Base-by-base conservation (phyloP, 2,888 invertebrate species). In the Trichopoda pennipes region DNA sequence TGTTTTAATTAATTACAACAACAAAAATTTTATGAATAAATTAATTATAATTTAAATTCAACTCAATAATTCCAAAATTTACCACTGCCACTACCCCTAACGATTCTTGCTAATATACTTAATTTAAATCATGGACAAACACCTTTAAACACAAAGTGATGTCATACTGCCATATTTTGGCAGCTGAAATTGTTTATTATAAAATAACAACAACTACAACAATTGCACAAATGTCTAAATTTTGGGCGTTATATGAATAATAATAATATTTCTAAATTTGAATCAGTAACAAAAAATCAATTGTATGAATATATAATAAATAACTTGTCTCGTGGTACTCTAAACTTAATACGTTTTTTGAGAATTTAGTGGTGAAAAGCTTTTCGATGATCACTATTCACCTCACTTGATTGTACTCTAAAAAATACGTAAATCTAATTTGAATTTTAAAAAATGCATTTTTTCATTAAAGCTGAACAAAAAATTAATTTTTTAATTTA, bases 81-180 rank as follows among this genome's bases (percentile, higher is more conserved):
- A 68, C n/a, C n/a, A n/a, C n/a, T 28, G 4, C 8, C 28, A 28
- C 35, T 12, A 53, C 9, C 68, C 42, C 23, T 35, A 16, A 75
- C 6, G 9, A 32, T 14, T 19, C 51, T 53, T 12, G 51, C 63
- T 10, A 17, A 4, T 28, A 6, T 28, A n/a, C n/a, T n/a, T 16
- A 35, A 28, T 28, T 56, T 44, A 19, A 32, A 23, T 61, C 28
- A 55, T 47, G 12, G 28, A 28, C 53, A 35, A 68, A 68, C 55
- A 63, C 23, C 35, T 56, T 61, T 21, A 1, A 21, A 32, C 23
- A 49, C 19, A 56, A 56, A 38, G 44, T 82, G 88, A 88, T 88
- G 88, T 89, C 88, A 89, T 87, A 55, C 47, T 12, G 60, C 32
- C 7, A 28, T 42, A 16, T 75, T 82, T 38, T 75, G 66, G 75